Conservation (phyloP, 2,888 invertebrate genomes). For the Agrypnus murinus region DNA sequence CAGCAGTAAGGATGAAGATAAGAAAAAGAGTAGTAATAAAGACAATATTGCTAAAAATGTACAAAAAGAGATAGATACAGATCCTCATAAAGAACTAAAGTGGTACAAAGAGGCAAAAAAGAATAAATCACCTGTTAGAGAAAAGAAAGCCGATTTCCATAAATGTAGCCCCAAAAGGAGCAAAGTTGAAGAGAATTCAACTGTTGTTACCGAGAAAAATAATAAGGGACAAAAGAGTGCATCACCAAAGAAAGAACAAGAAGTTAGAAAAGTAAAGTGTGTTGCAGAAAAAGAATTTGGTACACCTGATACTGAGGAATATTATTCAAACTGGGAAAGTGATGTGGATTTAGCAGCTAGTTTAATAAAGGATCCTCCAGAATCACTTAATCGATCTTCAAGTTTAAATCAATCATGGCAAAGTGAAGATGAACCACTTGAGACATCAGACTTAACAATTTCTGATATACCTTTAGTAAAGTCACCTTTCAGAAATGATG, state of each 20-base stretch:
- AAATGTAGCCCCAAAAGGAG: slow-evolving; percentile 11
- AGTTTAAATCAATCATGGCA: slow-evolving; percentile 56
- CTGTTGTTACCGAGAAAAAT: not conserved
- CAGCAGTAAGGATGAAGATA: not conserved
- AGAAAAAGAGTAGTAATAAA: not conserved
- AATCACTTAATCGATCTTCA: not conserved
- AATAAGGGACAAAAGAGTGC: not conserved
- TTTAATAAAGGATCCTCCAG: slow-evolving; percentile 9
- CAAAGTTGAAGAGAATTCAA: slow-evolving; percentile 10
- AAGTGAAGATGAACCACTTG: slow-evolving; percentile 55
- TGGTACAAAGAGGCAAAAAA: slow-evolving; percentile 1
- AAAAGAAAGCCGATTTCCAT: slow-evolving; percentile 1
- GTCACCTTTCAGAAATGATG: slow-evolving; percentile 14
- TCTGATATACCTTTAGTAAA: slow-evolving; percentile 31
- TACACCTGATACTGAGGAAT: slow-evolving; percentile 63
- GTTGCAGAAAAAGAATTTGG: slow-evolving; percentile 37
- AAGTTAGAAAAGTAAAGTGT: slow-evolving; percentile 30
- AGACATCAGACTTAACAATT: slow-evolving; percentile 2
- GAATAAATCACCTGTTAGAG: slow-evolving; percentile 19
- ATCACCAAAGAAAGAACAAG: not conserved
- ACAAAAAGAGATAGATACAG: not conserved
- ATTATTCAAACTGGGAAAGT: slow-evolving; percentile 63
- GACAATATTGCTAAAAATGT: not conserved
- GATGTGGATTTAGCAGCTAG: slow-evolving; percentile 54
- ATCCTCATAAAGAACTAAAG: not conserved